Percentiles rank a stretch among this genome's conserved stretches.
Evolutionary conservation across 2,113 vertebrate genomes (phyloP).

Genomic region (Dicerorhinus sumatrensis): DNA sequence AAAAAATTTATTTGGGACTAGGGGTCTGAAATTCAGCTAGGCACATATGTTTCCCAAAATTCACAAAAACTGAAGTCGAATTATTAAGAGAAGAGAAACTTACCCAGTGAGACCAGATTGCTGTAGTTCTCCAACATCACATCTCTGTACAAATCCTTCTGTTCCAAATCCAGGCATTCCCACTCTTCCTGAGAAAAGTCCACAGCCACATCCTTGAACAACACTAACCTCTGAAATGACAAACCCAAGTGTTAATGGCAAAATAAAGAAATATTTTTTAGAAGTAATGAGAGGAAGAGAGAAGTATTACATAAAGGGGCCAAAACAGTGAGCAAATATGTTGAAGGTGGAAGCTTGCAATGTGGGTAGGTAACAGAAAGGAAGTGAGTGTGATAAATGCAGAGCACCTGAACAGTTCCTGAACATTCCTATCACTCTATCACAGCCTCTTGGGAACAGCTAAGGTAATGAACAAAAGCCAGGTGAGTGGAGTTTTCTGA

Average conservation of each 20-base stretch:
- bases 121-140: slow-evolving; percentile 49
- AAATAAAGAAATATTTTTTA: not conserved
- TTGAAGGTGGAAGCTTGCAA: not conserved
- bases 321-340: not conserved
- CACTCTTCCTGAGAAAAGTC: slow-evolving; percentile 35
- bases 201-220: slow-evolving; percentile 30
- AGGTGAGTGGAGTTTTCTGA: not conserved
- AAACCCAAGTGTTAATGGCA: not conserved
- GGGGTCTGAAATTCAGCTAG: not conserved
- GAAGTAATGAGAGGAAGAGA: not conserved
- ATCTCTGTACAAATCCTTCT: slow-evolving; percentile 47
- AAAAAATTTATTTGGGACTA: not conserved
- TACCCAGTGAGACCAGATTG: slow-evolving; percentile 40
- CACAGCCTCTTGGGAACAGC: not conserved
- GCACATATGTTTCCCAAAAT: not conserved
- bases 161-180: slow-evolving; percentile 7
- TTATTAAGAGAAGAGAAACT: not conserved
- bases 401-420: not conserved
- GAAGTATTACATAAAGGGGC: not conserved
- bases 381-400: not conserved
- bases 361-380: not conserved
- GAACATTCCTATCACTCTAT: not conserved
- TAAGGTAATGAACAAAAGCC: not conserved
- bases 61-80: not conserved
- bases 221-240: slow-evolving; percentile 6